Conservation (phyloP, 2,113 vertebrate genomes). For the Clarias batrachus region DNA sequence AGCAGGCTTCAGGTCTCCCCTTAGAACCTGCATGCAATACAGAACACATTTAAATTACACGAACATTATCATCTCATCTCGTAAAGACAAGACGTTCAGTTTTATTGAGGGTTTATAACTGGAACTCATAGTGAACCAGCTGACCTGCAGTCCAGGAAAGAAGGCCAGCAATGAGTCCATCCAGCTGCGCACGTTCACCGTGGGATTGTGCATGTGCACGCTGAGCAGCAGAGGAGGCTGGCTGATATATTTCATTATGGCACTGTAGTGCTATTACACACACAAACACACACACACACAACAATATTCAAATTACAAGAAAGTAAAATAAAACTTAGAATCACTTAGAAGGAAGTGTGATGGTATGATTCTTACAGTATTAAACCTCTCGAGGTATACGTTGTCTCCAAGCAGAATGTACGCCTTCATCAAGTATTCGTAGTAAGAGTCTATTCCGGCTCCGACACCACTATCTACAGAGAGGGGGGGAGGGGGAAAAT, state of each 20-base stretch:
- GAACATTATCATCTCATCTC: background rate
- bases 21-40: conserved; percentile 81
- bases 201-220: conserved; percentile 97
- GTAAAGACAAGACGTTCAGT: background rate
- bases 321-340: background rate
- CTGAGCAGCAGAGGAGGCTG: conserved; percentile 96
- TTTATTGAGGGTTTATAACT: background rate
- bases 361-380: conserved; percentile 79
- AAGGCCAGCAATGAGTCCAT: conserved; percentile 98
- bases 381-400: conserved; percentile 94
- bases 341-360: background rate
- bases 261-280: conserved; percentile 87
- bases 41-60: background rate
- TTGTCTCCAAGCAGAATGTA: conserved; percentile 97
- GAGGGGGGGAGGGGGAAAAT: background rate
- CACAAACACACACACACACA: conserved; percentile 7
- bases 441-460: conserved; percentile 97
- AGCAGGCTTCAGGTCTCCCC: conserved; percentile 96
- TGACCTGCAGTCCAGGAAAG: conserved; percentile 95
- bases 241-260: conserved; percentile 99
- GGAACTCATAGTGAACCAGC: conserved; percentile 16
- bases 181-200: conserved; percentile 96
- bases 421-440: conserved; percentile 97
- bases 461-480: conserved; percentile 92
- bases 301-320: background rate